phyloP scores from a whole-genome alignment of 2,888 invertebrate genomes.

The Aplocera efformata region DNA sequence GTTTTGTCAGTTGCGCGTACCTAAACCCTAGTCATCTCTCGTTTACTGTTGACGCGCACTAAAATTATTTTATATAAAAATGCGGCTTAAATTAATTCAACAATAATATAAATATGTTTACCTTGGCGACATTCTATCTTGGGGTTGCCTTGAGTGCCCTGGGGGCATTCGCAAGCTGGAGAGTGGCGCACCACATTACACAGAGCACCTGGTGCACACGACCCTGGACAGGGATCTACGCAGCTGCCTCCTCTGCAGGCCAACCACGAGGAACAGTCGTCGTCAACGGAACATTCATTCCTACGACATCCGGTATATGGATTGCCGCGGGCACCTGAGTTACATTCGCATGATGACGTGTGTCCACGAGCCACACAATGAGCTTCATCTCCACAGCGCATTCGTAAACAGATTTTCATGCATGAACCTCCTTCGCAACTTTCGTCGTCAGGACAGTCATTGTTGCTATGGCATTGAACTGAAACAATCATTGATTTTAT shows the following conservation, averaged over 20 bases:
- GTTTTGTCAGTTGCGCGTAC: no score
- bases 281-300: constrained; percentile 87
- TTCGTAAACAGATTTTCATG: constrained; percentile 87
- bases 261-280: constrained; percentile 88
- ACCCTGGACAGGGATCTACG: constrained; percentile 90
- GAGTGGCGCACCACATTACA: constrained; percentile 89
- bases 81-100: no score
- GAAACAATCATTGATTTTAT: constrained; percentile 36
- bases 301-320: constrained; percentile 88
- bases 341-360: constrained; percentile 88
- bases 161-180: constrained; percentile 89
- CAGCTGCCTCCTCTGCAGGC: constrained; percentile 90
- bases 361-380: constrained; percentile 89
- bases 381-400: constrained; percentile 91
- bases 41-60: no score
- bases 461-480: constrained; percentile 92
- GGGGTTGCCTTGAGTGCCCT: constrained; percentile 90
- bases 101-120: constrained; percentile 43
- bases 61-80: no score
- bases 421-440: constrained; percentile 92
- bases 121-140: constrained; percentile 83
- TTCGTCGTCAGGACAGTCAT: constrained; percentile 90
- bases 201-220: constrained; percentile 88
- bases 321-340: constrained; percentile 87
- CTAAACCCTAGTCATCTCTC: no score